phyloP scores from a whole-genome alignment of 2,888 invertebrate species.

The Glyphotaelius pellucidus region DNA sequence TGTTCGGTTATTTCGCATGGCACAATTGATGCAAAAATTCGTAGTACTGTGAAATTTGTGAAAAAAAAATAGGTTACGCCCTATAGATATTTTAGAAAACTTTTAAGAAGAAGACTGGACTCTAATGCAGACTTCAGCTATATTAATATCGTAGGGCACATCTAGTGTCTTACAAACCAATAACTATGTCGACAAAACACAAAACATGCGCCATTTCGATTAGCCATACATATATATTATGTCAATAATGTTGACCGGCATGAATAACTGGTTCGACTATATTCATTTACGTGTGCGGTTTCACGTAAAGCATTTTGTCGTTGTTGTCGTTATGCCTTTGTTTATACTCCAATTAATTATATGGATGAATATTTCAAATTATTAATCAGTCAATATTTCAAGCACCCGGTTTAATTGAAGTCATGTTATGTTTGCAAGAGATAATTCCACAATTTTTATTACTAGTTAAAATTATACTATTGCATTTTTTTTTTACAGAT shows the following conservation, averaged over 20 bases:
- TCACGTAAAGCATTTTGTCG: background rate
- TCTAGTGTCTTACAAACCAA: too few species aligned
- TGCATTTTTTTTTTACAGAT: too few species aligned
- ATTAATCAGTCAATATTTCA: background rate
- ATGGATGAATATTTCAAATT: background rate
- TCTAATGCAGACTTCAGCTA: too few species aligned
- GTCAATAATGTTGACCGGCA: background rate
- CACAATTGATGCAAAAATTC: too few species aligned
- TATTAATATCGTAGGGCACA: too few species aligned
- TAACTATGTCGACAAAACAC: background rate
- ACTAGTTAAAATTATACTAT: background rate
- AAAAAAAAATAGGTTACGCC: too few species aligned
- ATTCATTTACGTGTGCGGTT: background rate
- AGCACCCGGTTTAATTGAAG: background rate
- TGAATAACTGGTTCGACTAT: background rate
- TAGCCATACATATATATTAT: background rate
- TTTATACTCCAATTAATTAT: background rate
- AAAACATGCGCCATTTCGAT: background rate
- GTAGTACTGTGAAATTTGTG: too few species aligned
- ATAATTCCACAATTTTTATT: background rate
- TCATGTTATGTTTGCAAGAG: background rate
- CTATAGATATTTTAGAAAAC: too few species aligned
- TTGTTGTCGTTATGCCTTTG: background rate
- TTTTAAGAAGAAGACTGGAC: too few species aligned
- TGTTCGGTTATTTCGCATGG: too few species aligned